Base-by-base conservation (phyloP, 1,140 invertebrate species). In the Phenacoccus solenopsis region DNA sequence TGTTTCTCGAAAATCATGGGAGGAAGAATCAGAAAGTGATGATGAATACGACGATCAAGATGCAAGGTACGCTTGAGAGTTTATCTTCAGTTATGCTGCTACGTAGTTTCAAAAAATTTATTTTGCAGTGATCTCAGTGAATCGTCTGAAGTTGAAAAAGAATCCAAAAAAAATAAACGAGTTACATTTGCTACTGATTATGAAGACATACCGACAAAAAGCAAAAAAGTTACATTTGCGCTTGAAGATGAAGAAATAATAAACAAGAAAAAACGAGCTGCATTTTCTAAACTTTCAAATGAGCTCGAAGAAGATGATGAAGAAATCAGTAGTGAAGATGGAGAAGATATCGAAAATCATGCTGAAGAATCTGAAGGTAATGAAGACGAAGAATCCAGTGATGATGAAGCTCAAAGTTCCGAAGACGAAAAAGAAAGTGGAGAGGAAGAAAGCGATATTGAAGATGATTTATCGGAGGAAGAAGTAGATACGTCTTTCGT, bases 401-500 rank as follows among this genome's bases (percentile, higher is more conserved):
- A 70, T 27, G 70, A 71, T 25, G 71, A 68, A 25, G 28, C 24
- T 69, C 72, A 71, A 16, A 70, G 38, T 28, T 71, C 72, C 30
- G 70, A 71, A 67, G 68, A 70, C 30, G 72, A 32, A 12, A 68
- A 67, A 24, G 72, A 71, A 9, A 70, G 70, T n/a, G 71, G 67
- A 56, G n/a, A 56, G n/a, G 57, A 27, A 13, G 70, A 72, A 28
- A 70, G 57, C 57, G 72, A 72, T 59, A 67, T 71, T 57, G 74
- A 75, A 69, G 72, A 72, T 28, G 70, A 72, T 49, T 69, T 74
- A 57, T 74, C 72, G 7, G 68, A 21, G 71, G 30, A 68, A 9
- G 56, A 30, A 13, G 69, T 69, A 38, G 27, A 72, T 1, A 28
- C 68, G 28, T 71, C 30, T 22, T 61, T 71, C 24, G 28, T 67